phyloP scores from a whole-genome alignment of 2,113 vertebrate species.

The Pollimyrus isidori region DNA sequence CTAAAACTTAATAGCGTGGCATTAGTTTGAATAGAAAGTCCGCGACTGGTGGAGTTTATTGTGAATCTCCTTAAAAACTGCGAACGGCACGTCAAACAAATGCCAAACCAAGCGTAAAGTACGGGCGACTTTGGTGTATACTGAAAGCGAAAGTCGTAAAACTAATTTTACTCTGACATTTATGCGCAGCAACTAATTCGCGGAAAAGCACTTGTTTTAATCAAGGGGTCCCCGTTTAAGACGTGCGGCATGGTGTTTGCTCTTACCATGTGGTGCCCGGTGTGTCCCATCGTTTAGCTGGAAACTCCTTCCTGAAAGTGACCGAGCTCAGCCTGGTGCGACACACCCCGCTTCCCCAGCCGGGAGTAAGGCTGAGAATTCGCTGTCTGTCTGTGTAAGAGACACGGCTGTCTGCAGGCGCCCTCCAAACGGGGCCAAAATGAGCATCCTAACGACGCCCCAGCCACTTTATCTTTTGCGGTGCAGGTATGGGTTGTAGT shows the following conservation, averaged over 20 bases:
- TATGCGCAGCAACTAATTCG: background rate
- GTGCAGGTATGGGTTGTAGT: background rate
- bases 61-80: background rate
- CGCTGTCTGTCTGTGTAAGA: background rate
- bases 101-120: background rate
- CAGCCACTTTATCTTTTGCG: background rate
- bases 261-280: background rate
- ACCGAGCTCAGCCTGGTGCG: background rate
- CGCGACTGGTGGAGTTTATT: background rate
- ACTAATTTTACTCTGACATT: background rate
- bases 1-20: background rate
- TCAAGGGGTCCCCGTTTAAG: background rate
- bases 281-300: background rate
- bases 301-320: background rate
- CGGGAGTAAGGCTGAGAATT: background rate
- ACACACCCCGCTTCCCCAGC: conserved; percentile 11
- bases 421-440: background rate
- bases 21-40: background rate
- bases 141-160: conserved; percentile 1
- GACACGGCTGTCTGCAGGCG: background rate
- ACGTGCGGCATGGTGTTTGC: background rate
- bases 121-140: background rate
- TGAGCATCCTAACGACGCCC: background rate
- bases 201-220: background rate
- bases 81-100: background rate